These are phyloP conservation scores for Mactra quadrangularis DNA, from an alignment of 1,140 invertebrate species.

Conservation along the genomic window DNA sequence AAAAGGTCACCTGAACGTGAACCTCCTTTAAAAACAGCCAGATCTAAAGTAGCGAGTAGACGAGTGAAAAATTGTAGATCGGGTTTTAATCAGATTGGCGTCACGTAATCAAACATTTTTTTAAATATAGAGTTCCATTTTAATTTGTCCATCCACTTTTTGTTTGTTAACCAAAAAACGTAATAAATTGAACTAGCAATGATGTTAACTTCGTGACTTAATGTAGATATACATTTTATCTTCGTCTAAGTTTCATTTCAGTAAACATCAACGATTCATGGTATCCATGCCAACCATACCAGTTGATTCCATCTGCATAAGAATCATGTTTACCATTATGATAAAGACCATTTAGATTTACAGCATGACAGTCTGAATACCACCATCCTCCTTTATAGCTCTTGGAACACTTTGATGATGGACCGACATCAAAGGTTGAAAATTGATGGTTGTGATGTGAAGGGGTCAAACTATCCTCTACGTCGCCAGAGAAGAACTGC, in stretches of 20 bases:
- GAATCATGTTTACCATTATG: constrained; percentile 69
- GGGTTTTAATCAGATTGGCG: too few relatives aligned
- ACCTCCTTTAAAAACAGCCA: neutral
- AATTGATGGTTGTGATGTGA: neutral
- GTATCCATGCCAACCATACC: constrained; percentile 85
- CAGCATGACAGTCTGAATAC: constrained; percentile 30
- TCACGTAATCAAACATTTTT: neutral
- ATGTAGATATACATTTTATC: too few relatives aligned
- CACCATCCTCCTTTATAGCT: constrained; percentile 26
- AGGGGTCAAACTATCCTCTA: neutral
- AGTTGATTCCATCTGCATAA: constrained; percentile 84
- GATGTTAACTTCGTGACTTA: too few relatives aligned
- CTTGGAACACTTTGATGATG: constrained; percentile 8
- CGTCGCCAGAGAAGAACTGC: constrained; percentile 16
- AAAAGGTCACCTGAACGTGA: neutral
- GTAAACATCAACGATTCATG: constrained; percentile 82
- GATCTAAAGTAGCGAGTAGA: too few relatives aligned
- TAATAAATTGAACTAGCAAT: too few relatives aligned
- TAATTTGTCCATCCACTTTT: too few relatives aligned
- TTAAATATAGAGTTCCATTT: too few relatives aligned
- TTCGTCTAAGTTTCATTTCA: constrained; percentile 83
- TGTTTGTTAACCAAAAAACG: too few relatives aligned
- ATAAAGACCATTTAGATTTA: constrained; percentile 86
- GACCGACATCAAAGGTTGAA: constrained; percentile 1
- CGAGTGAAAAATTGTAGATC: too few relatives aligned